Evolutionary conservation across 1,140 invertebrate genomes (phyloP), one percentile per base, ranked within the genome.

Genomic region (Cydia splendana): DNA sequence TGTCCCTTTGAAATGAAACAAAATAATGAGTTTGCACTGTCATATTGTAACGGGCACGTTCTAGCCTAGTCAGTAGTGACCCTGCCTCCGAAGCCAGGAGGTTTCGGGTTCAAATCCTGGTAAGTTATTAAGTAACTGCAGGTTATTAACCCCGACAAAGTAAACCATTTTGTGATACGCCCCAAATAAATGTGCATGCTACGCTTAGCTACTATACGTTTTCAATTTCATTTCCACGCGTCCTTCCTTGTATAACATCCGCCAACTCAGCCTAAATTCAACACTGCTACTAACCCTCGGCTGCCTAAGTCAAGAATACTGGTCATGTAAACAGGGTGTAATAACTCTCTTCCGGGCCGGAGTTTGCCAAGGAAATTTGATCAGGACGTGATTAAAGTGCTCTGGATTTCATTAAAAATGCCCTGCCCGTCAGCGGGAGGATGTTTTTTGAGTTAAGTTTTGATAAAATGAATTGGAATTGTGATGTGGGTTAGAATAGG

Each of bases 351-450:
- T 62, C 57, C 57, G 57, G 57, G 18, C 57, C 7, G 18, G 18
- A 62, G 57, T 62, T 62, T 62, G 57, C 57, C 57, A 24, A 62
- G 57, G 57, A 62, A 62, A 62, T 62, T 62, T 62, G 57, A 62
- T 62, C 57, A 62, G 57, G 57, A 7, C 57, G 20, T 62, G 57
- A 62, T 62, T 62, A 62, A 62, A 62, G 57, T 62, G 57, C 57
- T 62, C 18, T 2, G 57, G 18, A 24, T 62, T 62, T 62, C 20
- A 62, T 62, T 62, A 62, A 62, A 62, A 62, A 62, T 24, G 57
- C 57, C 57, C 57, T 12, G n/a, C 18, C 57, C 18, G 57, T 57
- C 57, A 9, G 57, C 57, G 57, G 57, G 57, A 20, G 57, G 9
- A 24, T 62, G 53, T 57, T 57, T 57, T 62, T 62, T 24, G 57